Evolutionary conservation across 2,888 invertebrate genomes (phyloP).

Genomic region (Orthosia incerta): DNA sequence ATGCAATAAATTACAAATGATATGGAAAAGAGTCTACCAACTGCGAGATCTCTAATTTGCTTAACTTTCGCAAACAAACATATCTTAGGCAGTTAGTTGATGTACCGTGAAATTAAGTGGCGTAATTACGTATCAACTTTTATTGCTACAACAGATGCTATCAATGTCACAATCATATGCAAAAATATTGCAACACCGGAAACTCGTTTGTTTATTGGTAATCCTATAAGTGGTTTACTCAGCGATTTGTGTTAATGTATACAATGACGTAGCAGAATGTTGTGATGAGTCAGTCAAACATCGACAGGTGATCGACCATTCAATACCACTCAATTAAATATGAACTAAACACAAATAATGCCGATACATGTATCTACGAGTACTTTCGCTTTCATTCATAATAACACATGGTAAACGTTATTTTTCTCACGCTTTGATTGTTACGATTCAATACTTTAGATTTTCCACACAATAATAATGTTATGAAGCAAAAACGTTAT

Average conservation of each 20-base stretch:
- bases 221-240: constrained; percentile 62
- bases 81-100: constrained; percentile 51
- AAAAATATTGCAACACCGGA: constrained; percentile 70
- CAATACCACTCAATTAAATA: constrained; percentile 49
- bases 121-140: constrained; percentile 53
- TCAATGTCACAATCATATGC: constrained; percentile 59
- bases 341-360: constrained; percentile 38
- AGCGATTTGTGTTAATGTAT: constrained; percentile 66
- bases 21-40: constrained; percentile 1
- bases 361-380: constrained; percentile 25
- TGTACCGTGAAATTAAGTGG: constrained; percentile 66
- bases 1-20: not conserved
- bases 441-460: constrained; percentile 61
- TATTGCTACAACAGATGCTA: constrained; percentile 49
- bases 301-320: constrained; percentile 59
- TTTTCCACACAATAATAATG: constrained; percentile 59
- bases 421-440: constrained; percentile 66
- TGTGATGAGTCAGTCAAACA: constrained; percentile 71
- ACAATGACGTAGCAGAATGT: constrained; percentile 70
- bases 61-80: constrained; percentile 55
- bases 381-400: constrained; percentile 58
- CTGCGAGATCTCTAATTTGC: constrained; percentile 39
- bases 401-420: constrained; percentile 50
- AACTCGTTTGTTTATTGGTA: constrained; percentile 64
- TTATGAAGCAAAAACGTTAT: constrained; percentile 57